Evolutionary conservation across 2,113 vertebrate genomes (phyloP), one percentile per base, ranked within the genome.

Genomic region (Nipponia nippon): DNA sequence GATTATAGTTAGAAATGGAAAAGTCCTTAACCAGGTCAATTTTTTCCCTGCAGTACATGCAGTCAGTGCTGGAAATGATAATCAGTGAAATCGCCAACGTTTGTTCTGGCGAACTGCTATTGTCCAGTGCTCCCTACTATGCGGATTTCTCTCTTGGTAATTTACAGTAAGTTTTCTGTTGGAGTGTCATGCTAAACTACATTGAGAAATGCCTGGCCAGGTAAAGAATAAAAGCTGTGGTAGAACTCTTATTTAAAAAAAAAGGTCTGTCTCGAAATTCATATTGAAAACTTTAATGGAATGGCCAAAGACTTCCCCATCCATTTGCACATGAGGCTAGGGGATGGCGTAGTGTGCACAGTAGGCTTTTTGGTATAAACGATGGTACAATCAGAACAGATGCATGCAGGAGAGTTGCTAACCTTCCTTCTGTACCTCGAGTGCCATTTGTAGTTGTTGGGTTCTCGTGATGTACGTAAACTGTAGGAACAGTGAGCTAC

Each of bases 1-100:
- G 40, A 86, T 94, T 7, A 16, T 26, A 30, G 63, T 88, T 52
- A 55, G 85, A 90, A 92, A 90, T 92, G 86, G 93, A 95, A 91
- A 91, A 94, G 56, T 87, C 73, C 46, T 95, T 85, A 89, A 72
- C 25, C 16, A 30, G 83, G 67, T 92, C 90, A 81, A 0, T 52
- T 55, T 89, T 58, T 93, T 81, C n/a, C 83, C 40, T 69, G 49
- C 22, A 69, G 21, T 56, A 10, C 15, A 4, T 36, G 22, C 21
- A 50, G 76, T 59, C 85, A 38, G 50, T 67, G 52, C 69, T 96
- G 90, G 83, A 96, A 95, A 34, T n/a, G 72, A 70, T 66, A 44
- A 46, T 56, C 13, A 17, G 34, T 12, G 20, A 61, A 75, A 25
- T 73, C 0, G 6, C 79, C 79, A 66, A 0, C 1, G 1, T 69